A percentile compares a stretch with the other conserved stretches of the same genome.
These are phyloP conservation scores for Empis livida DNA, from an alignment of 2,888 invertebrate species.

Conservation along the genomic window DNA sequence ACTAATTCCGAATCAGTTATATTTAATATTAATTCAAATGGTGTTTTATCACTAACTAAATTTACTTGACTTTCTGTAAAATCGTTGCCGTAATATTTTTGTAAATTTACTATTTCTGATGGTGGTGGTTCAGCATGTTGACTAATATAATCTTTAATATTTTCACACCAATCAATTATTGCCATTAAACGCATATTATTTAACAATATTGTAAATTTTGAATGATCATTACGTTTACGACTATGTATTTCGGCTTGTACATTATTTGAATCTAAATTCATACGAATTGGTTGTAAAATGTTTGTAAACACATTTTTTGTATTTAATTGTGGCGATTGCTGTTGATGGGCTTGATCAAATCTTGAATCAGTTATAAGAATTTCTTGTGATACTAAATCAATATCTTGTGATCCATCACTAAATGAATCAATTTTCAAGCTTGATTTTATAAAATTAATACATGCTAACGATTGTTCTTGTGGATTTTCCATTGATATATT, in stretches of 20 bases:
- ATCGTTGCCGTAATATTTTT: conserved; percentile 16
- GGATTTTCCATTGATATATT: neutral
- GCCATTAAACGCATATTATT: conserved; percentile 93
- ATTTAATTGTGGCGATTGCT: conserved; percentile 8
- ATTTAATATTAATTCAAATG: conserved; percentile 72
- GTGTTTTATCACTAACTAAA: conserved; percentile 14
- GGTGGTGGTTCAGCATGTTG: conserved; percentile 35
- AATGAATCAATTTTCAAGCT: conserved; percentile 71
- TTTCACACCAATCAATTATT: conserved; percentile 87
- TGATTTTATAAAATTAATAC: conserved; percentile 85
- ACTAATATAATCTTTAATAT: conserved; percentile 65
- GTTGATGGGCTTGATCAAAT: conserved; percentile 4
- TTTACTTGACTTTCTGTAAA: conserved; percentile 4
- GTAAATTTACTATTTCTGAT: neutral
- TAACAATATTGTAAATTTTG: conserved; percentile 74
- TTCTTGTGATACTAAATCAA: conserved; percentile 83
- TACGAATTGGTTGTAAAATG: conserved; percentile 68
- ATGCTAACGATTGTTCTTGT: conserved; percentile 48
- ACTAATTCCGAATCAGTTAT: conserved; percentile 93
- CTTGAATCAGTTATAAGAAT: conserved; percentile 31
- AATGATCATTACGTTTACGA: conserved; percentile 50
- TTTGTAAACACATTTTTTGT: conserved; percentile 73
- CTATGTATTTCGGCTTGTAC: conserved; percentile 67
- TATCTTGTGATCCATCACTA: conserved; percentile 80
- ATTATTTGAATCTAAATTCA: conserved; percentile 35